Base-by-base conservation (phyloP, 2,888 invertebrate genomes). In the Bombylius major region DNA sequence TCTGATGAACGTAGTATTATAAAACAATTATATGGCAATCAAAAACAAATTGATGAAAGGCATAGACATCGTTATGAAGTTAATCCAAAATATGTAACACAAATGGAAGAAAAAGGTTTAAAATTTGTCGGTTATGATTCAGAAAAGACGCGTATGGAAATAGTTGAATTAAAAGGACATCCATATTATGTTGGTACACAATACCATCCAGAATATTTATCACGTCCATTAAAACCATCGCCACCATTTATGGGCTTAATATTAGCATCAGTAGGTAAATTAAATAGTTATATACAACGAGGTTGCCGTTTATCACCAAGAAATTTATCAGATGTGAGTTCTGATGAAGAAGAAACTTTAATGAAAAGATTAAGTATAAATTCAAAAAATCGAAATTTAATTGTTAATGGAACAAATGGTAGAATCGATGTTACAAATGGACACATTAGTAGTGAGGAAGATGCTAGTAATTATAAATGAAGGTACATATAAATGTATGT, bases 11-110 rank as follows among this genome's bases (percentile, higher is more conserved):
- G 78, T 4, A 78, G 79, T 64, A 71, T 82, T 61, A 78, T 87
- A 63, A 81, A 80, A 58, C 80, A 83, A 70, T 73, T 94, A 5
- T 94, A 94, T 75, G 87, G 87, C 6, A 82, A 82, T 65, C 84
- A 83, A 59, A 82, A 85, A 12, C 75, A 74, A 54, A 84, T 99
- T 54, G 92, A 96, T 66, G 99, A 99, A 72, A 82, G 99, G 6
- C 99, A 99, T 75, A 78, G 99, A 51, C 99, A 99, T 73, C 81
- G 99, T 33, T 99, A 94, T 70, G 99, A 99, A 78, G 94, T 98
- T 1, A 99, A 99, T 77, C 93, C 94, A 0, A 79, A 83, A 50
- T 89, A 89, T 70, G 88, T 96, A 13, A 74, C 79, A 12, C 76
- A 82, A 34, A 76, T 98, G 36, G 90, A 93, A 71, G 79, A 81